Conservation (phyloP, 2,797 vertebrate species). For the Oophaga sylvatica region DNA sequence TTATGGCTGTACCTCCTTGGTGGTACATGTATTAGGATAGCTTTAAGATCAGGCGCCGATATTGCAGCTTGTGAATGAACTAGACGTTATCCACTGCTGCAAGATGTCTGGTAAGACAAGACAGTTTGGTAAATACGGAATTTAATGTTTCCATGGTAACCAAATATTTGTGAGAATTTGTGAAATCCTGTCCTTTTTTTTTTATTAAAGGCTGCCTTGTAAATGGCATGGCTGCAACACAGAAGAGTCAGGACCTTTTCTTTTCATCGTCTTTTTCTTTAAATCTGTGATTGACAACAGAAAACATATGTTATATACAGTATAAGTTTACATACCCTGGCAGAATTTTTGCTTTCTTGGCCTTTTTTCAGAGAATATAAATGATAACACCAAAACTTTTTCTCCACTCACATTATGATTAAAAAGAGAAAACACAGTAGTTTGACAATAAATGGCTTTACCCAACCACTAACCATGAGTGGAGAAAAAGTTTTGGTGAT, state of each 20-base stretch:
- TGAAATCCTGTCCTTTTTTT: conserved; percentile 27
- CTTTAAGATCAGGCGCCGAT: too few relatives aligned
- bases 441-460: too few relatives aligned
- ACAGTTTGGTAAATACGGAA: conserved; percentile 39
- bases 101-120: conserved; percentile 30
- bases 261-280: not conserved
- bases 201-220: conserved; percentile 21
- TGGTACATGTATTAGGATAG: not conserved
- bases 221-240: conserved; percentile 2
- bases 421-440: too few relatives aligned
- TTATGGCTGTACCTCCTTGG: too few relatives aligned
- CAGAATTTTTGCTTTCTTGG: too few relatives aligned
- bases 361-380: too few relatives aligned
- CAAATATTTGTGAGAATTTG: conserved; percentile 47
- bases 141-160: conserved; percentile 49
- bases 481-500: too few relatives aligned
- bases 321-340: too few relatives aligned
- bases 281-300: not conserved
- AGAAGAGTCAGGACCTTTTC: not conserved
- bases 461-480: too few relatives aligned
- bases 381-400: too few relatives aligned
- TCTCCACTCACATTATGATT: too few relatives aligned
- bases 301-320: not conserved
- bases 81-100: not conserved
- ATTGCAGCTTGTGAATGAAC: conserved; percentile 24